phyloP scores from a whole-genome alignment of 2,113 vertebrate genomes.

The Hydrolagus affinis region DNA sequence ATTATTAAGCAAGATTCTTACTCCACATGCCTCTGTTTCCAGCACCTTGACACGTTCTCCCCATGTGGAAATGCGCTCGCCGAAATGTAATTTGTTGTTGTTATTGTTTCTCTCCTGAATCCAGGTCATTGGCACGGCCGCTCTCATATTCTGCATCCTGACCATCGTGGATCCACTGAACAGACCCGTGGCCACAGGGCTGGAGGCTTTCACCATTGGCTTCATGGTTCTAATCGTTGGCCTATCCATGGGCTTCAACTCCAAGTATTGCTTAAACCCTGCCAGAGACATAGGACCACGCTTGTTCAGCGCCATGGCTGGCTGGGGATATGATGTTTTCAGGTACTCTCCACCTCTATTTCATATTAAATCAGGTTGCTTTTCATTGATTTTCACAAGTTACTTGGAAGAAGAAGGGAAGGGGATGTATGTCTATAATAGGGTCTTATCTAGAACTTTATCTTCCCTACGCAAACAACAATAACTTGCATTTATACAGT shows the following conservation, averaged over 20 bases:
- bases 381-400: neutral
- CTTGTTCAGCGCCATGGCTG: conserved; percentile 81
- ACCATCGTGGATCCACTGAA: conserved; percentile 91
- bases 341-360: conserved; percentile 58
- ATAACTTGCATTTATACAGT: no score
- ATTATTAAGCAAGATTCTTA: no score
- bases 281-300: conserved; percentile 91
- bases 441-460: no score
- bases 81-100: no score
- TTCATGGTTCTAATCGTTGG: conserved; percentile 90
- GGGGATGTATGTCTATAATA: no score
- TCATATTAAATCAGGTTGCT: neutral
- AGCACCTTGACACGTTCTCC: no score
- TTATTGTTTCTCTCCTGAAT: neutral
- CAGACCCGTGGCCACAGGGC: conserved; percentile 75
- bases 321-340: conserved; percentile 82
- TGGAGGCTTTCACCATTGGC: conserved; percentile 93
- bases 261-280: conserved; percentile 91
- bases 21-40: no score
- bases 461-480: no score
- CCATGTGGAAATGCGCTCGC: no score
- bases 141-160: conserved; percentile 83
- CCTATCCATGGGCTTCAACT: conserved; percentile 95
- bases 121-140: conserved; percentile 85
- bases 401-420: neutral